Base-by-base conservation (phyloP, 2,888 invertebrate species). In the Trachelus troglodyta region DNA sequence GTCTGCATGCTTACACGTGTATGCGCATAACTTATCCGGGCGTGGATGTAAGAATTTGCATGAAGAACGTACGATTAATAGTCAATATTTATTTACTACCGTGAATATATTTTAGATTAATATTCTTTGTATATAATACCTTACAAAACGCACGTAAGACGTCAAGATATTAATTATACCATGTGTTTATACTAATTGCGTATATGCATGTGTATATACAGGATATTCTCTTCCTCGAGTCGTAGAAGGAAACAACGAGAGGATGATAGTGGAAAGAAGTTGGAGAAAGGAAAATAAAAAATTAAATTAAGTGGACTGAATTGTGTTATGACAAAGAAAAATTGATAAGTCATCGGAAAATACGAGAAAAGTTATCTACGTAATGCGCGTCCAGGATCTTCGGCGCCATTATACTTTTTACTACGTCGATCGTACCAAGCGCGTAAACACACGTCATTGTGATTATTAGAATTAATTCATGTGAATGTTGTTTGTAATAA, bases 401-500 rank as follows among this genome's bases (percentile, higher is more conserved):
- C 23, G 56, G 56, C 56, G 23, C 56, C 56, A 56, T 56, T 56
- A 40, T 56, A 56, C 56, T 15, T 56, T 56, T 56, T 23, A 56
- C 56, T 9, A 56, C 56, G 56, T 56, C 31, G 71, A 15, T 3
- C 23, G 6, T 71, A 33, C 33, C 23, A 31, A 11, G 2, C 15
- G 3, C 71, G 71, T 33, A 31, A 31, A 71, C 33, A 71, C 71
- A 31, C 75, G 81, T 81, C 81, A 83, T 83, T 84, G 85, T 86
- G 85, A 86, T 83, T 85, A 84, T 77, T 83, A 83, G 81, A 78
- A 79, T 73, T 81, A 82, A 87, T 83, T 85, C 83, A 85, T 85
- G 84, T 82, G 81, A 82, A 86, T 81, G 76, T 81, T 86, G 84
- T 87, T 87, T 87, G 82, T 86, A 87, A 86, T 87, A 86, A 87